Evolutionary conservation across 35 echinoderm and acorn worm genomes (phyloP).

Genomic region (Ptychodera flava): DNA sequence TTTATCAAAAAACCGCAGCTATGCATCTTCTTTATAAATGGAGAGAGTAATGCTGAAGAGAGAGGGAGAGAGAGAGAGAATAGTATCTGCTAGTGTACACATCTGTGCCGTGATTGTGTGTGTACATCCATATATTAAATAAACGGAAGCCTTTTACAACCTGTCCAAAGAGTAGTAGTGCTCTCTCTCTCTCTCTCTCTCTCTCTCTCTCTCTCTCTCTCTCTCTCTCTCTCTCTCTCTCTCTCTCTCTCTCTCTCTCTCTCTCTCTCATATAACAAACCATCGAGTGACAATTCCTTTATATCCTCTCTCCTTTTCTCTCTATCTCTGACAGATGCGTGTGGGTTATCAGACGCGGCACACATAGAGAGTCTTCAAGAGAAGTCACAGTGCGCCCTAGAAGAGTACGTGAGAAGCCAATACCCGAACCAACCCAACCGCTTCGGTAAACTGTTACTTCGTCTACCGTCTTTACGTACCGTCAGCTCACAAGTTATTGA

Average conservation of each 20-base stretch:
- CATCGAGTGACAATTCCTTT: too few relatives aligned
- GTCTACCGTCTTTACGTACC: slow-evolving; percentile 89
- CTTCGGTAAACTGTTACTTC: slow-evolving; percentile 87
- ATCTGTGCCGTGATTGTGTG: too few relatives aligned
- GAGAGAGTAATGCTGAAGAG: neutral
- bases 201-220: too few relatives aligned
- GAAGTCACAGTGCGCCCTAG: slow-evolving; percentile 96
- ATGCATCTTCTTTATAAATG: neutral
- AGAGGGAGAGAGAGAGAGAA: neutral
- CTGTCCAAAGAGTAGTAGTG: too few relatives aligned
- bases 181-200: too few relatives aligned
- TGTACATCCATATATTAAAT: too few relatives aligned
- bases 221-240: too few relatives aligned
- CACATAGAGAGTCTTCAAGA: slow-evolving; percentile 94
- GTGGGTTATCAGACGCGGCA: slow-evolving; percentile 88
- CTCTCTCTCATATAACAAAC: too few relatives aligned
- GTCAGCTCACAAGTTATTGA: slow-evolving; percentile 94
- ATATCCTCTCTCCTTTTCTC: too few relatives aligned
- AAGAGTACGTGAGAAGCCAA: slow-evolving; percentile 98
- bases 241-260: too few relatives aligned
- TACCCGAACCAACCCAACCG: slow-evolving; percentile 98
- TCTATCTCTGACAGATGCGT: slow-evolving; percentile 70
- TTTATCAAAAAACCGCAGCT: neutral
- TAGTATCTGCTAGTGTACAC: too few relatives aligned
- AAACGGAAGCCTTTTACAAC: too few relatives aligned